phyloP scores from a whole-genome alignment of 2,888 invertebrate species.

The Melieria omissa region DNA sequence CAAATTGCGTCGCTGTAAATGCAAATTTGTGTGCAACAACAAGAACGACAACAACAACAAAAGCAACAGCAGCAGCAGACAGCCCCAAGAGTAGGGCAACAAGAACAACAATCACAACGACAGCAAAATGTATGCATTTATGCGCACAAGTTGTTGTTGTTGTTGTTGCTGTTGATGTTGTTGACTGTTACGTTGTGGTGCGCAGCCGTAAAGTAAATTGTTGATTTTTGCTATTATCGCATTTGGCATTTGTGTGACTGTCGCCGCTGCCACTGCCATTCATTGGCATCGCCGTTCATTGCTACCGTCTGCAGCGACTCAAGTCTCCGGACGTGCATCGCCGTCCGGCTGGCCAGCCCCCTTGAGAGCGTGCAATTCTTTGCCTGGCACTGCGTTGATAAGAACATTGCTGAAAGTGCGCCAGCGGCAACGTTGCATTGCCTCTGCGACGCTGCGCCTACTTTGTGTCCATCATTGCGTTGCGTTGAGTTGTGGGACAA shows the following conservation, averaged over 20 bases:
- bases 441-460: too few species aligned
- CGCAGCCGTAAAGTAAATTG: too few species aligned
- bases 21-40: slow-evolving; percentile 26
- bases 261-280: too few species aligned
- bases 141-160: background rate
- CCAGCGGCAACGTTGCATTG: too few species aligned
- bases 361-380: too few species aligned
- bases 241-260: background rate
- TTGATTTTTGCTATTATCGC: background rate
- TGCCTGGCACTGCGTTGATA: too few species aligned
- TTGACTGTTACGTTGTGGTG: too few species aligned
- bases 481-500: too few species aligned
- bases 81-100: too few species aligned
- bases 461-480: too few species aligned
- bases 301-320: background rate
- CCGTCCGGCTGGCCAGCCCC: too few species aligned
- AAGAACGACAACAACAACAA: background rate
- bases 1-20: slow-evolving; percentile 23
- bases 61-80: background rate
- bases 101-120: background rate
- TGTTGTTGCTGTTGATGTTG: background rate
- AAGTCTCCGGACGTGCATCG: background rate
- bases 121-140: background rate
- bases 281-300: background rate
- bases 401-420: too few species aligned